Conservation (phyloP, 2,113 vertebrate species). For the Pterocles gutturalis region DNA sequence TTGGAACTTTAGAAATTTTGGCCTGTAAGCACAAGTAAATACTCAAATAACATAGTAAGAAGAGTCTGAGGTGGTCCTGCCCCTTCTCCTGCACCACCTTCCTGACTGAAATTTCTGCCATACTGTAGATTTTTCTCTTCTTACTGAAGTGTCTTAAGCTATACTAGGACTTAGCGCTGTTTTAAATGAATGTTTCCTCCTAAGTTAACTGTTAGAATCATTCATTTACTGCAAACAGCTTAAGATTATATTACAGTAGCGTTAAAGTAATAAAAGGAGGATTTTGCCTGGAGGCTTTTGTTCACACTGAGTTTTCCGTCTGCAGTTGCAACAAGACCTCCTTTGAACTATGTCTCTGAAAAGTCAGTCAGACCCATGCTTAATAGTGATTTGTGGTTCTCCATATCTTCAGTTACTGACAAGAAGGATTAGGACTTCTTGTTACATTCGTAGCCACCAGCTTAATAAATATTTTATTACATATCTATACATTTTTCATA, state of each 20-base stretch:
- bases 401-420: accelerated
- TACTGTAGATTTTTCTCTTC: not conserved
- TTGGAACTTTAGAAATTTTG: not conserved
- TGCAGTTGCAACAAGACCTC: not conserved
- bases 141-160: not conserved
- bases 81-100: not conserved
- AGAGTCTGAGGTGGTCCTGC: not conserved
- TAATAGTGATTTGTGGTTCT: not conserved
- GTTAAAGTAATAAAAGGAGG: not conserved
- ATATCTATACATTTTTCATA: not conserved
- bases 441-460: not conserved
- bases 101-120: not conserved
- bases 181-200: not conserved
- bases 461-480: not conserved
- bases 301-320: not conserved
- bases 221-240: not conserved
- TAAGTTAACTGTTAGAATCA: not conserved
- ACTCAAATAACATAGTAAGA: accelerated
- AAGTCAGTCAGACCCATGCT: not conserved
- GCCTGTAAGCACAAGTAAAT: not conserved
- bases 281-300: not conserved
- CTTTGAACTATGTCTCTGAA: not conserved
- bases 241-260: not conserved
- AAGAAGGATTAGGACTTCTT: not conserved
- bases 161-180: not conserved